Evolutionary conservation across 2,888 invertebrate species (phyloP).

Genomic region (Trissonchulus latispiculum): DNA sequence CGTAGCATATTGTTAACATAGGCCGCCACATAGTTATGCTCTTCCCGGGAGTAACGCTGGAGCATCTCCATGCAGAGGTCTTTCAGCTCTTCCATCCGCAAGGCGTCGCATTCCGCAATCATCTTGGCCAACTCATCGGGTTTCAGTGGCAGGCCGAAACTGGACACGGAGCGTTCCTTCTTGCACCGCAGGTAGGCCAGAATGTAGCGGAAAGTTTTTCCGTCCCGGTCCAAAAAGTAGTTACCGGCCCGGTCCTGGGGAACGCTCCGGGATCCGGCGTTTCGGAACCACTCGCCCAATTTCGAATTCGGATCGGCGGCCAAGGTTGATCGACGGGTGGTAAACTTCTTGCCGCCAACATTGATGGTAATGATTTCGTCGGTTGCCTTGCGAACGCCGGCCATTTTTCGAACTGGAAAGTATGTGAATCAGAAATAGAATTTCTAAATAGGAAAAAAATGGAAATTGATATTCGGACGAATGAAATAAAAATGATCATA

Average conservation of each 20-base stretch:
- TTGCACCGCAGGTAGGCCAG: constrained; percentile 90
- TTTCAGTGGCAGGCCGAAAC: constrained; percentile 40
- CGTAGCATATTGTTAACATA: constrained; percentile 14
- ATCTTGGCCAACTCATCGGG: constrained; percentile 39
- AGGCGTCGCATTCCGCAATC: constrained; percentile 21
- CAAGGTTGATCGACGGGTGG: constrained; percentile 32
- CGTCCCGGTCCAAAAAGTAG: constrained; percentile 96
- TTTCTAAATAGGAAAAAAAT: too few relatives aligned
- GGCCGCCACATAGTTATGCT: constrained; percentile 14
- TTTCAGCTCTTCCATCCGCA: constrained; percentile 22
- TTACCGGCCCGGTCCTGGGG: constrained; percentile 46
- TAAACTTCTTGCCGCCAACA: constrained; percentile 43
- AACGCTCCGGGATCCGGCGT: background rate
- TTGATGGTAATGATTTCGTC: constrained; percentile 42
- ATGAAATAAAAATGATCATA: too few relatives aligned
- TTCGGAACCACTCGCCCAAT: constrained; percentile 25
- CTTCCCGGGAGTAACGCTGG: constrained; percentile 21
- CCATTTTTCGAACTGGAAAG: too few relatives aligned
- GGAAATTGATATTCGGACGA: too few relatives aligned
- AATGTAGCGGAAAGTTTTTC: constrained; percentile 92
- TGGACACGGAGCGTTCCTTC: constrained; percentile 47
- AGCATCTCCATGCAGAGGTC: constrained; percentile 24
- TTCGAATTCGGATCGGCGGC: constrained; percentile 38
- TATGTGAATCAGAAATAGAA: too few relatives aligned
- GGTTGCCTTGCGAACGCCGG: background rate